Evolutionary conservation across 2,888 invertebrate species (phyloP).

Genomic region (Chouioia cunea): DNA sequence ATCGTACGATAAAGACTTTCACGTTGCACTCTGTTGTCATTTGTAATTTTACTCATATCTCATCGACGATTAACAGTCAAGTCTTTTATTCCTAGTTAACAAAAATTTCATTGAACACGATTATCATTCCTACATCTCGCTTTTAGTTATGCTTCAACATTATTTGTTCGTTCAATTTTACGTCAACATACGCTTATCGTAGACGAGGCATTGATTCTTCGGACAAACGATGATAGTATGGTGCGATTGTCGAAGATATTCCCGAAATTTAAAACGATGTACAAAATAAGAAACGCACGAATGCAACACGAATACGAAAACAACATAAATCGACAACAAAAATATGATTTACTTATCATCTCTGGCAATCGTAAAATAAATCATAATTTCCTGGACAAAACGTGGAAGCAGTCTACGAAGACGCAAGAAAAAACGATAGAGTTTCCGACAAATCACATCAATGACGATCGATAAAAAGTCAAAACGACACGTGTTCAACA

Average conservation of each 20-base stretch:
- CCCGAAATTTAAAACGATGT: too few relatives aligned
- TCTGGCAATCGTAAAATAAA: too few relatives aligned
- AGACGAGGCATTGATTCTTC: too few relatives aligned
- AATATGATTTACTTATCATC: conserved; percentile 9
- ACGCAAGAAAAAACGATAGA: neutral
- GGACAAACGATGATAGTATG: too few relatives aligned
- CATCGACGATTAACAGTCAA: conserved; percentile 28
- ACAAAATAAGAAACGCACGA: too few relatives aligned
- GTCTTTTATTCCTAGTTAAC: conserved; percentile 36
- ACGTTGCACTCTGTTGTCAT: conserved; percentile 20
- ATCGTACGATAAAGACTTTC: conserved; percentile 14
- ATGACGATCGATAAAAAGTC: neutral
- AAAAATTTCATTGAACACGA: conserved; percentile 37
- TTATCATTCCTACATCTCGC: neutral
- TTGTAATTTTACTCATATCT: conserved; percentile 3
- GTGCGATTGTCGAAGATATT: too few relatives aligned
- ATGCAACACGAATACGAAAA: too few relatives aligned
- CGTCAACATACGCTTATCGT: too few relatives aligned
- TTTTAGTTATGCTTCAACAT: too few relatives aligned
- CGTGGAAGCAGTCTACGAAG: neutral
- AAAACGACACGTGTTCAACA: conserved; percentile 21
- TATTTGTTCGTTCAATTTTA: too few relatives aligned
- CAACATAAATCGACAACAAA: neutral
- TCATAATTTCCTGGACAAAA: neutral
- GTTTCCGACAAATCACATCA: neutral